Evolutionary conservation across 2,888 invertebrate species (phyloP), one percentile per base, ranked within the genome.

Genomic region (Allygus modestus): DNA sequence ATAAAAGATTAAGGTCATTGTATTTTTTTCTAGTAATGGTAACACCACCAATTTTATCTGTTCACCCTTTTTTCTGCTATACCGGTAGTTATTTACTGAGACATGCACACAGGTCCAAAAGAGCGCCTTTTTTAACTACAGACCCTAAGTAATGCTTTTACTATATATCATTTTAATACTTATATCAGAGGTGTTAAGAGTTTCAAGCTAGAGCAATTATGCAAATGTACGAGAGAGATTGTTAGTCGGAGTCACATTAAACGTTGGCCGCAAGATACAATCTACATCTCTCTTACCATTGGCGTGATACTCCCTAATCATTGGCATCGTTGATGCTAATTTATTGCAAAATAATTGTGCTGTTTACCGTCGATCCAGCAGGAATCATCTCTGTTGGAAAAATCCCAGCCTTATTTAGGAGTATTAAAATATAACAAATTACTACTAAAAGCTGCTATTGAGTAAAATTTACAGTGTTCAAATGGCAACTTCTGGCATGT

Each of bases 261-360:
- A 65, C 31, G 51, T 65, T 31, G 65, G 28, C 65, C 31, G 54
- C 12, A 15, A 65, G 65, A 65, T 65, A 65, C 31, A 65, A 65
- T 65, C 65, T 65, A 65, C 65, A 31, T 28, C 65, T 28, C 28
- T 28, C 65, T 23, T 23, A 28, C 7, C 15, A 65, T 65, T 17
- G 31, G 31, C 31, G 28, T 12, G 31, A 65, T 15, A 28, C 65
- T 31, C 65, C 17, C 11, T 31, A 65, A 65, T 65, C 26, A 65
- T 31, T 4, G 17, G 28, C 65, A 28, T 65, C 65, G 15, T 31
- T 31, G 28, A 65, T 65, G 65, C 65, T 28, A 65, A 65, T 65
- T 65, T 65, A 65, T 65, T 26, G 15, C 28, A 65, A 65, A 65
- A 65, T 65, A 65, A 65, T 65, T 65, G 65, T 28, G 65, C 65